Base-by-base conservation (phyloP, 2,797 vertebrate genomes). In the Perdix hodgsoniae region DNA sequence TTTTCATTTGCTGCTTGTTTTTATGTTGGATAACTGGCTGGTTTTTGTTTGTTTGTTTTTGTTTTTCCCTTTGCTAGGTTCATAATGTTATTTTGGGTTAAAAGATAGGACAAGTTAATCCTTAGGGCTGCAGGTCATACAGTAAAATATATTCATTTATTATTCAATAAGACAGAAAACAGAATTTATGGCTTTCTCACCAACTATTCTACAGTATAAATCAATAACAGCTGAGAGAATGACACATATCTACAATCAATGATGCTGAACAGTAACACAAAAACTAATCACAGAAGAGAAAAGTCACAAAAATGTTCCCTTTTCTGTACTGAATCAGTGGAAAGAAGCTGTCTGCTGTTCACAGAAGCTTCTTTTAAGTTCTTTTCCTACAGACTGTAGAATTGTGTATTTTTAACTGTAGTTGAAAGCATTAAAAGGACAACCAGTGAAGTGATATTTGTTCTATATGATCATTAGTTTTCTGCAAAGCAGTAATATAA, bases 171-270 rank as follows among this genome's bases (percentile, higher is more conserved):
- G 57, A 83, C 64, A 93, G 49, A 91, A 91, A 80, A 80, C n/a
- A 39, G 70, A 45, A 90, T 91, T 94, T 93, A 86, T 91, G 91
- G 44, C 8, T 67, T 96, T 95, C 83, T 80, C 19, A 67, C 35
- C 40, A 73, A 93, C 79, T 29, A 44, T 66, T 71, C 74, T 45
- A 59, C 29, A 39, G 31, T 18, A 83, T 86, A 94, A 93, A 87
- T 95, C 94, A 95, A 57, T 92, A 93, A 87, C 65, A 95, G 83
- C n/a, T 42, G 44, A 27, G 63, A 93, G 72, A 90, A 73, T 65
- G 47, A 87, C 65, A 72, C 31, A 56, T 18, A 4, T 65, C 54
- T 35, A 69, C 35, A 84, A 66, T 72, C 56, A 70, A 39, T 49
- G 84, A 70, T 21, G 65, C 35, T 75, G 83, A 67, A 87, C 5